Evolutionary conservation across 2,113 vertebrate genomes (phyloP), one percentile per base, ranked within the genome.

Genomic region (Silurus glanis): DNA sequence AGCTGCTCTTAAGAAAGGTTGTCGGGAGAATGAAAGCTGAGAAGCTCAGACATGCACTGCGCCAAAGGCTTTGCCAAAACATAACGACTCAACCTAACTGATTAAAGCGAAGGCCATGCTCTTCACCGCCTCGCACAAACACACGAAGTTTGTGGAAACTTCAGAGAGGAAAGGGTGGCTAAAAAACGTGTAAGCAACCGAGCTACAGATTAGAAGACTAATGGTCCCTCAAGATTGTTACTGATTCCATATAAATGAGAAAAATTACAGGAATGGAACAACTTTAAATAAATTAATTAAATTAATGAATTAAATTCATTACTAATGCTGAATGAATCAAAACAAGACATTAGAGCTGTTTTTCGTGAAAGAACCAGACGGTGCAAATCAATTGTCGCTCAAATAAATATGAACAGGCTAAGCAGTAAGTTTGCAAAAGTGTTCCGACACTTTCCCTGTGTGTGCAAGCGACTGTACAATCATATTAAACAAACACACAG

Each of bases 1-100:
- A 94, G 94, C 92, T 95, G 93, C 91, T 89, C 81, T 85, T 86
- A 72, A 86, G 82, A 92, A 80, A 91, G 90, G 87, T 88, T 82
- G 78, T 64, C 85, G 81, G 89, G 87, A 90, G 88, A 92, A 93
- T 89, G 90, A 91, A 93, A 93, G 88, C 88, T 84, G 23, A 17
- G 84, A 90, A 90, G 91, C 92, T 91, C 88, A 87, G 71, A 81
- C 56, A 89, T 91, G 85, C 80, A 92, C 86, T 84, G 79, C 86
- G 85, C 88, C 88, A 90, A 83, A 83, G 74, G 16, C 55, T 85
- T 83, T 84, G 83, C 87, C 89, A 90, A 87, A 90, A 85, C 80
- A 80, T 82, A 90, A 89, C 55, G 58, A 88, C 75, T 79, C 71
- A 16, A 80, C 79, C 86, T 64, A 85, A 90, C 86, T 90, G 88